Evolutionary conservation across 2,797 vertebrate genomes (phyloP), one percentile per base, ranked within the genome.

Genomic region (Yasuhikotakia modesta): DNA sequence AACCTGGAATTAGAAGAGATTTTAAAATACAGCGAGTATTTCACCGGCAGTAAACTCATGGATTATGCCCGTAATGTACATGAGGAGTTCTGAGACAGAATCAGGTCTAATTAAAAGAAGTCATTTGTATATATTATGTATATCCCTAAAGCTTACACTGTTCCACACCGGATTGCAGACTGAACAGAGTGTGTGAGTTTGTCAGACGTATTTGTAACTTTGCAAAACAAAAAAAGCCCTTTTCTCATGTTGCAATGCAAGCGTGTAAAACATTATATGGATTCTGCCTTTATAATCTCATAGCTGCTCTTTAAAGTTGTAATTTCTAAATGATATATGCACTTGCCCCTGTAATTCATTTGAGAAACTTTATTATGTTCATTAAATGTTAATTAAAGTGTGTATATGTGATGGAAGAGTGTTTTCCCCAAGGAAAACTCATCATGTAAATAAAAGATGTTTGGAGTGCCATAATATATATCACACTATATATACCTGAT

Each of bases 11-110:
- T 95, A 63, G 97, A 96, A n/a, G 98, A 99, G 92, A 95, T 99
- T 52, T 94, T 98, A 68, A 97, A 96, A 73, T 99, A 99, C 82
- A 98, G 98, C 63, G 97, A 99, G 68, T 99, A 99, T 85, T 99
- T 99, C 91, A 99, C 97, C 0, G 97, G 97, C 85, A 99, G 98
- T 95, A 99, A 99, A 79, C 94, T 99, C 21, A 96, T 99, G 97
- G 97, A 99, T 86, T 99, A 99, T 0, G 98, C 97, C 69, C 93
- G 96, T 14, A 99, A 96, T 0, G 98, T 99, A 46, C 98, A 98
- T 0, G 98, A 99, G 90, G 98, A 99, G 84, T 99, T 99, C 91
- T 99, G 94, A 91, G 70, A 82, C 45, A 0, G 5, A 61, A 27
- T 35, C 39, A n/a, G n/a, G n/a, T n/a, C 78, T 67, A 63, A 76